Base-by-base conservation (phyloP, 1,140 invertebrate species). In the Anoplophora glabripennis region DNA sequence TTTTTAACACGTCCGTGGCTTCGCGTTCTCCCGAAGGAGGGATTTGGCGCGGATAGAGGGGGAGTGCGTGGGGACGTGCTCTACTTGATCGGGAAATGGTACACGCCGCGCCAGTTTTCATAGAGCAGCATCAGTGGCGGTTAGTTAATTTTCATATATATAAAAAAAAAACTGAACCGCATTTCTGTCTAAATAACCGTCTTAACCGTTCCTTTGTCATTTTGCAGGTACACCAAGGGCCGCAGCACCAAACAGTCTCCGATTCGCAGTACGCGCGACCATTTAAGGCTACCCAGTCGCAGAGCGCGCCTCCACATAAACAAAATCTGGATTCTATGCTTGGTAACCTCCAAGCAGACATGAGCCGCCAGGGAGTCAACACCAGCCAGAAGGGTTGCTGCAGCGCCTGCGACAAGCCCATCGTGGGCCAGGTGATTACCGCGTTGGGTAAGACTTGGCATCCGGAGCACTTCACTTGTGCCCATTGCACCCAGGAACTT, bases 401-500 rank as follows among this genome's bases (percentile, higher is more conserved):
- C 86, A 94, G 86, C 73, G 94, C 93, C 53, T 99, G 96, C 83
- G 92, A 95, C 76, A 98, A 99, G 73, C 93, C 95, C 12, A 98
- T 99, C 77, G 93, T 98, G 36, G 96, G 96, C 64, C 80, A 89
- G 83, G 90, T 94, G 49, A 92, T 97, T 66, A 98, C 95, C 34
- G 97, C 97, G 1, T 73, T 99, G 65, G 97, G 96, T 21, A 93
- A 95, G 77, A 97, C 96, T n/a, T 99, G 96, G 96, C 97, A 99
- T 78, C 95, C 96, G 9, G 96, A 99, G 79, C 97, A 99, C 76
- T 99, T 99, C 78, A 92, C 88, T 4, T 99, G 98, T 81, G 90
- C 89, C 53, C 94, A 98, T 74, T 99, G 97, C 83, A 92, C 90
- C 56, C 89, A 95, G 71, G 94, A 98, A 76, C 78, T 99, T 63